Evolutionary conservation across 2,797 vertebrate species (phyloP).

Genomic region (Bradypodion pumilum): DNA sequence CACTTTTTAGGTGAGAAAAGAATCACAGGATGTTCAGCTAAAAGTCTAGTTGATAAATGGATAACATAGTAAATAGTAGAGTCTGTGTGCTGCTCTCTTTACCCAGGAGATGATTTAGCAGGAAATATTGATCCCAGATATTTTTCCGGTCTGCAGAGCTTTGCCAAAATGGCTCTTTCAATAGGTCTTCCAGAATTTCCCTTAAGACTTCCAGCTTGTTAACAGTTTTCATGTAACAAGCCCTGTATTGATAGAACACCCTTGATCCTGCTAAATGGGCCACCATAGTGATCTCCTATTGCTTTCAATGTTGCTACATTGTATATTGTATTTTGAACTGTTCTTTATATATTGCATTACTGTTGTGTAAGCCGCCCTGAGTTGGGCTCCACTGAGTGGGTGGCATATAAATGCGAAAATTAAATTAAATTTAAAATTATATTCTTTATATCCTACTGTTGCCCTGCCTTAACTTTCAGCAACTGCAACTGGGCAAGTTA

Average conservation of each 20-base stretch:
- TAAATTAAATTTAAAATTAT: too few relatives aligned
- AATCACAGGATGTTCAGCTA: background rate
- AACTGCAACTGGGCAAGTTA: background rate
- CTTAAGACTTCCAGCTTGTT: background rate
- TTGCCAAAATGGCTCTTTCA: background rate
- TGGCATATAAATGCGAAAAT: too few relatives aligned
- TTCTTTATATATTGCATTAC: too few relatives aligned
- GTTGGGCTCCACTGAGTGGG: too few relatives aligned
- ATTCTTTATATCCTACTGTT: background rate
- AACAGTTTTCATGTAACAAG: background rate
- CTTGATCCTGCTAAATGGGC: slow-evolving; percentile 5
- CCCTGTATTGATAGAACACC: background rate
- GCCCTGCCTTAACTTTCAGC: background rate
- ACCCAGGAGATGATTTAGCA: background rate
- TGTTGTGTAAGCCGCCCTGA: too few relatives aligned
- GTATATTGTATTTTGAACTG: too few relatives aligned
- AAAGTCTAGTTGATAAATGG: slow-evolving; percentile 13
- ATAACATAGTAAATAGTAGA: background rate
- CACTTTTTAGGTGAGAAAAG: background rate
- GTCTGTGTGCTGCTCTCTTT: background rate
- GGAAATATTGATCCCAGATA: slow-evolving; percentile 12
- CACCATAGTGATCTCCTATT: background rate
- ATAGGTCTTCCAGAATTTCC: background rate
- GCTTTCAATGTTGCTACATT: too few relatives aligned
- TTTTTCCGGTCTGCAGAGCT: slow-evolving; percentile 8